A percentile compares a stretch with the other conserved stretches of the same genome.
phyloP scores from a whole-genome alignment of 2,888 invertebrate genomes.

The Cephonodes hylas region DNA sequence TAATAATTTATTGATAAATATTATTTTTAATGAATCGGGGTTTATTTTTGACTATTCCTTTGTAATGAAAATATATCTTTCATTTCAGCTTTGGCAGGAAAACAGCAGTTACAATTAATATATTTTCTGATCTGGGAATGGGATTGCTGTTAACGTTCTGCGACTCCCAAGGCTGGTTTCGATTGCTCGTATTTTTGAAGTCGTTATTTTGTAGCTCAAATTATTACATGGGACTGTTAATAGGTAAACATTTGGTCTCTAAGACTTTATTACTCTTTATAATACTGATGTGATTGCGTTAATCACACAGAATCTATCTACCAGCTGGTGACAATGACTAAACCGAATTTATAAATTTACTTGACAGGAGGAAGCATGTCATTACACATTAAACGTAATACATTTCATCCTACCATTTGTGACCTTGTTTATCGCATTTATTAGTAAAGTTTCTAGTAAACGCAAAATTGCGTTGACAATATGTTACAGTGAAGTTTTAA shows the following conservation, averaged over 20 bases:
- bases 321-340: not conserved
- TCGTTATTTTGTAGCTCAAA: slow-evolving; percentile 58
- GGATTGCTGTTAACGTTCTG: slow-evolving; percentile 56
- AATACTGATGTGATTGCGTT: not conserved
- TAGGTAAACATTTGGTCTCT: slow-evolving; percentile 39
- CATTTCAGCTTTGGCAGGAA: slow-evolving; percentile 65
- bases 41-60: not conserved
- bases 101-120: slow-evolving; percentile 45
- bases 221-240: slow-evolving; percentile 54
- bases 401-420: no score
- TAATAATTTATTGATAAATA: no score
- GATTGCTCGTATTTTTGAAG: slow-evolving; percentile 59
- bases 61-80: not conserved
- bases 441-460: no score
- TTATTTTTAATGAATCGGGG: not conserved
- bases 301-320: not conserved
- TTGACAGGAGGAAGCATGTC: not conserved
- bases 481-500: no score
- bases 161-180: slow-evolving; percentile 65
- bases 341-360: not conserved
- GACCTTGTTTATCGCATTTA: no score
- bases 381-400: no score
- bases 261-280: not conserved
- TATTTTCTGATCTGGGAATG: slow-evolving; percentile 46
- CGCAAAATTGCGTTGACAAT: no score